A percentile compares a stretch with the other conserved stretches of the same genome.
Conservation (phyloP, 2,113 vertebrate species). For the Oxyruncus cristatus region DNA sequence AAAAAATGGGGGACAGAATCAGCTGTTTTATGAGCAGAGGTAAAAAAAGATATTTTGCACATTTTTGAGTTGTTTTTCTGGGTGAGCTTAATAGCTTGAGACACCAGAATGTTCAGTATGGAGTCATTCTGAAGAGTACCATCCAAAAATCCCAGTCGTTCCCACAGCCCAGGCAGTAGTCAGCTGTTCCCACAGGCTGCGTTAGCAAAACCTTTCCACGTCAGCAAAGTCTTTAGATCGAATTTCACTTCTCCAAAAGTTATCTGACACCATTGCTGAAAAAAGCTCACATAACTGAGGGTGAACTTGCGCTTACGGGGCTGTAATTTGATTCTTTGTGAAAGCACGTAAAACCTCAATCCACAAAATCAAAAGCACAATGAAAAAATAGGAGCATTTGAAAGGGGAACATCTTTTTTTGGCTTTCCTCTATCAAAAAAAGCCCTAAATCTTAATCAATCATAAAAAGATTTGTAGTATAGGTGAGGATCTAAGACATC, state of each 20-base stretch:
- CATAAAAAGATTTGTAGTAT: background rate
- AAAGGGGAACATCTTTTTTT: background rate
- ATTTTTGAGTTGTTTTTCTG: background rate
- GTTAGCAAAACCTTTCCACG: conserved; percentile 3
- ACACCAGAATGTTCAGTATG: background rate
- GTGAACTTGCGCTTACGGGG: background rate
- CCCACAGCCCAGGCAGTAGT: background rate
- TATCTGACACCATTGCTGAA: background rate
- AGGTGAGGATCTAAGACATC: background rate
- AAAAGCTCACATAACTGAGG: background rate
- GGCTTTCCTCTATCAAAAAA: background rate
- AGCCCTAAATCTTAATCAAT: background rate
- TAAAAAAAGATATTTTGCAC: background rate
- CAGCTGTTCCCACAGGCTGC: background rate
- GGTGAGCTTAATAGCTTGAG: background rate
- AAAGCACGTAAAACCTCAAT: background rate
- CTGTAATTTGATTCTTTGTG: background rate
- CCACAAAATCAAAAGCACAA: background rate
- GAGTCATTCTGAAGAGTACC: background rate
- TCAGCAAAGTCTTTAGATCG: background rate
- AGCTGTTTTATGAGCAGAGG: background rate
- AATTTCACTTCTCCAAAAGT: background rate
- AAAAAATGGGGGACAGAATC: background rate
- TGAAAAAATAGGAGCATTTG: background rate
- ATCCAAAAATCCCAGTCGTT: conserved; percentile 7